Evolutionary conservation across 2,888 invertebrate species (phyloP).

Genomic region (Dorcus parallelipipedus): DNA sequence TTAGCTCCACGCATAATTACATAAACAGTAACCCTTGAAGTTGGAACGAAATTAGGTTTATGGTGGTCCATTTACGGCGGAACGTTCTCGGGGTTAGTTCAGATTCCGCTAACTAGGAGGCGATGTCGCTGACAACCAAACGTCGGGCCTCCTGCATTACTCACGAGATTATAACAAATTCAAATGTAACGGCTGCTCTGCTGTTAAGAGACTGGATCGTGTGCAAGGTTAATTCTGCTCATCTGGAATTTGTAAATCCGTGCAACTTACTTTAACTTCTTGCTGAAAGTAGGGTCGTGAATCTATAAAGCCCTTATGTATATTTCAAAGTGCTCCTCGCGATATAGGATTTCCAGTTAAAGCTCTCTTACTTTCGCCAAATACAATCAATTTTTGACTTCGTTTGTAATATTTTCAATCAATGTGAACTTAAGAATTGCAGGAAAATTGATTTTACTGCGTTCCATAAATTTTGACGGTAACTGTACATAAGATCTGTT

Average conservation of each 20-base stretch:
- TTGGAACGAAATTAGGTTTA: slow-evolving; percentile 26
- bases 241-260: slow-evolving; percentile 25
- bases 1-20: slow-evolving; percentile 19
- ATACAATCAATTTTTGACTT: too few species aligned
- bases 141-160: slow-evolving; percentile 37
- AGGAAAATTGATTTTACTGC: too few species aligned
- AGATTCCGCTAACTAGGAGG: slow-evolving; percentile 28
- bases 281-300: background rate
- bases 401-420: too few species aligned
- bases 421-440: too few species aligned
- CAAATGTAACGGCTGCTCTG: slow-evolving; percentile 40
- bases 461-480: too few species aligned
- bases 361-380: background rate
- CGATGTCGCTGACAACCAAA: slow-evolving; percentile 27
- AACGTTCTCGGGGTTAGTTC: slow-evolving; percentile 16
- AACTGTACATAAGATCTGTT: too few species aligned
- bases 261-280: slow-evolving; percentile 13
- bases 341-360: background rate
- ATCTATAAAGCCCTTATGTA: slow-evolving; percentile 2
- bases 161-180: slow-evolving; percentile 42
- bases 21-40: slow-evolving; percentile 18
- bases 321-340: background rate
- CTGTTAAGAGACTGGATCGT: slow-evolving; percentile 31
- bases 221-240: slow-evolving; percentile 34
- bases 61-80: slow-evolving; percentile 24